Evolutionary conservation across 92 coral and sea anemone species (phyloP).

Genomic region (Palythoa grandiflora): DNA sequence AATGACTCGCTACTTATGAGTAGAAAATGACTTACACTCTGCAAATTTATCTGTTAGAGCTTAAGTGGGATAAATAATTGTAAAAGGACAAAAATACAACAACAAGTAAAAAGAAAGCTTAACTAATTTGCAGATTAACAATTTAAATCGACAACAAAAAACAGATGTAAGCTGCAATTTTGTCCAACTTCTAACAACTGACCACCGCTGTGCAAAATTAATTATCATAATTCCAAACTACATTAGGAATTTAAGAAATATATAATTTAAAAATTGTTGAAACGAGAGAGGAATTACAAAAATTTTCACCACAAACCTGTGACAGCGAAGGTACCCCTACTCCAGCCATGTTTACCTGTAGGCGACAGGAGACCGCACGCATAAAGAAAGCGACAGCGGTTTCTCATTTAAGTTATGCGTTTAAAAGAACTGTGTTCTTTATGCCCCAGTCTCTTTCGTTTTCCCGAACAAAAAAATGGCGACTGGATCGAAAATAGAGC

Average conservation of each 20-base stretch:
- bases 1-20: not conserved
- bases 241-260: not conserved
- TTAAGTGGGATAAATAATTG: not conserved
- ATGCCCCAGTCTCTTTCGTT: conserved; percentile 37
- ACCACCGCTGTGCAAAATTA: not conserved
- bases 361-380: conserved; percentile 24
- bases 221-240: not conserved
- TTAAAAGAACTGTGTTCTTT: not conserved
- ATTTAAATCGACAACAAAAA: not conserved
- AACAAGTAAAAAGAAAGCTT: not conserved
- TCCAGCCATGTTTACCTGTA: conserved; percentile 92
- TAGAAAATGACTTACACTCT: not conserved
- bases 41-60: not conserved
- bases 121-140: not conserved
- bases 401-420: conserved; percentile 48
- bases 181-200: not conserved
- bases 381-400: conserved; percentile 51
- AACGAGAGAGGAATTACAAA: not conserved
- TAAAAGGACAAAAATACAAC: not conserved
- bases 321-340: conserved; percentile 84
- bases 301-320: conserved; percentile 73
- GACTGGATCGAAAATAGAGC: conserved; percentile 97
- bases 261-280: not conserved
- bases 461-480: conserved; percentile 75
- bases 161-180: conserved; percentile 15